phyloP scores from a whole-genome alignment of 1,140 invertebrate species.

The Melipona quadrifasciata region DNA sequence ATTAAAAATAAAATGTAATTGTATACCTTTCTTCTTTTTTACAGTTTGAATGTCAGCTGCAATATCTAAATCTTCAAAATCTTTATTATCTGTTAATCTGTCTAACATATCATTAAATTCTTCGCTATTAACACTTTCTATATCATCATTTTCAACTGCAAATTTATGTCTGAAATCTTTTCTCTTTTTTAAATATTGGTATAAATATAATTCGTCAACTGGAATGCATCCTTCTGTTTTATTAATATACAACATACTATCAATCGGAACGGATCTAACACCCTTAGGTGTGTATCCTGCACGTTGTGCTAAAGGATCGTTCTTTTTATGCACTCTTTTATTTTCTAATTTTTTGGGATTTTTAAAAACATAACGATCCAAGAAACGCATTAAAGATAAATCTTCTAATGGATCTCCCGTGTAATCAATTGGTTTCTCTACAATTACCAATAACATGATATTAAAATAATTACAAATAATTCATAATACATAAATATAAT shows the following conservation, averaged over 20 bases:
- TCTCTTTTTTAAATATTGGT: conserved; percentile 83
- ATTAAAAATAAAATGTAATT: conserved; percentile 9
- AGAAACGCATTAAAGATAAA: conserved; percentile 93
- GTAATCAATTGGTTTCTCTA: conserved; percentile 89
- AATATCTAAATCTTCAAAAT: conserved; percentile 84
- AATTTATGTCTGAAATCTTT: conserved; percentile 62
- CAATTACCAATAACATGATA: conserved; percentile 46
- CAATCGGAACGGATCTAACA: conserved; percentile 85
- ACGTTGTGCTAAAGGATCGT: conserved; percentile 76
- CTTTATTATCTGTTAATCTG: conserved; percentile 83
- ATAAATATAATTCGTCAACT: conserved; percentile 91
- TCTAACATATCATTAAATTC: conserved; percentile 94
- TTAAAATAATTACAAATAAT: background rate
- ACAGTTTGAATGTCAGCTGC: conserved; percentile 79
- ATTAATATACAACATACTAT: conserved; percentile 87
- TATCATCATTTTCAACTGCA: conserved; percentile 82
- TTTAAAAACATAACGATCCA: conserved; percentile 97
- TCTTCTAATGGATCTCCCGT: conserved; percentile 96
- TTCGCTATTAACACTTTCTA: conserved; percentile 92
- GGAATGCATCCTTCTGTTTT: conserved; percentile 87
- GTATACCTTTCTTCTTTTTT: conserved; percentile 73
- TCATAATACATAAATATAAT: background rate
- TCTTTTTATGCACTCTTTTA: conserved; percentile 70
- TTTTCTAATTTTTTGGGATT: conserved; percentile 92
- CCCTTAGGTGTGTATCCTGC: conserved; percentile 85